Evolutionary conservation across 2,113 vertebrate species (phyloP).

Genomic region (Epinephelus moara): DNA sequence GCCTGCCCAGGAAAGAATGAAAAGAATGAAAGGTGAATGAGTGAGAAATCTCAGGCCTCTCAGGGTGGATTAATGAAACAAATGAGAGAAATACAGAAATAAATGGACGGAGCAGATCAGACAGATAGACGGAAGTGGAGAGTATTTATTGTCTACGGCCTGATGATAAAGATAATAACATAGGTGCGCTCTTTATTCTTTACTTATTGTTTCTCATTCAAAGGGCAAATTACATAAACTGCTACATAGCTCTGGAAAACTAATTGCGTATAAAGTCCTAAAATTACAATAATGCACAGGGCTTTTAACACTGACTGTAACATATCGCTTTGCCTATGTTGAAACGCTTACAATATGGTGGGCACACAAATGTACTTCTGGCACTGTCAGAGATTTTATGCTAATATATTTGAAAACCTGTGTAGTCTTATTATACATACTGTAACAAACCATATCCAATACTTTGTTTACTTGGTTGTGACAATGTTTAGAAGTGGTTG

Average conservation of each 20-base stretch:
- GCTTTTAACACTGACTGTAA: not conserved
- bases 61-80: not conserved
- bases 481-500: not conserved
- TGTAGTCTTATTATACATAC: not conserved
- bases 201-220: not conserved
- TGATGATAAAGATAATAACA: slow-evolving; percentile 1
- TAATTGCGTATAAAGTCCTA: not conserved
- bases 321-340: not conserved
- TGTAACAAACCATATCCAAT: not conserved
- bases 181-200: not conserved
- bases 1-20: not conserved
- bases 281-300: not conserved
- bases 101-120: not conserved
- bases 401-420: not conserved
- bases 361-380: not conserved
- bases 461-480: not conserved
- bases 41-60: slow-evolving; percentile 6
- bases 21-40: not conserved
- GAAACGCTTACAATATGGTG: not conserved
- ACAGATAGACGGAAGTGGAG: not conserved
- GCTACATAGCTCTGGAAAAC: not conserved
- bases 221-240: not conserved
- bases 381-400: not conserved
- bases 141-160: slow-evolving; percentile 2
- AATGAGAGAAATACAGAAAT: not conserved